Evolutionary conservation across 2,113 vertebrate species (phyloP).

Genomic region (Oxyura jamaicensis): DNA sequence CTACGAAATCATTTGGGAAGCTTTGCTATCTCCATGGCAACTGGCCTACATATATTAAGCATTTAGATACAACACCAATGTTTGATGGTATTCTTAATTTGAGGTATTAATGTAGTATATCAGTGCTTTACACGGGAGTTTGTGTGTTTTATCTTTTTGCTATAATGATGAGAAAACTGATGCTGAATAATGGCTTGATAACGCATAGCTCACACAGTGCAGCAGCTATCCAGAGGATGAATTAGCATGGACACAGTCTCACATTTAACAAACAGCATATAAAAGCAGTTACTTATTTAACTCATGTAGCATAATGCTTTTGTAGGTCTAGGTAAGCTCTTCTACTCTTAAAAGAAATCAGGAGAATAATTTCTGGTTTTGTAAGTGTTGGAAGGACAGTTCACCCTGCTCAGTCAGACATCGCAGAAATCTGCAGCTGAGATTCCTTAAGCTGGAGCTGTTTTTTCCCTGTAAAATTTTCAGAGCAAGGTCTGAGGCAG

Average conservation of each 20-base stretch:
- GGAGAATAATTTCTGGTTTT: not conserved
- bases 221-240: not conserved
- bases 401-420: not conserved
- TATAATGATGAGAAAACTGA: not conserved
- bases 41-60: not conserved
- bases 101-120: conserved; percentile 17
- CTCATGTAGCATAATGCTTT: not conserved
- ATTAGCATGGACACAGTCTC: not conserved
- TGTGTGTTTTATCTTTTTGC: not conserved
- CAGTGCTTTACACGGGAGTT: not conserved
- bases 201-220: not conserved
- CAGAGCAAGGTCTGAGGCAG: not conserved
- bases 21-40: conserved; percentile 49
- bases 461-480: not conserved
- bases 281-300: not conserved
- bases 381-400: not conserved
- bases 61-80: not conserved
- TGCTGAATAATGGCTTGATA: not conserved
- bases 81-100: not conserved
- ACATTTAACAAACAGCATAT: not conserved
- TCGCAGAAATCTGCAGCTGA: not conserved
- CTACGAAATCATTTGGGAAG: not conserved
- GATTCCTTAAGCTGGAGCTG: not conserved
- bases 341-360: not conserved
- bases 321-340: not conserved